phyloP scores from a whole-genome alignment of 2,888 invertebrate species.

The Euzophera pinguis region DNA sequence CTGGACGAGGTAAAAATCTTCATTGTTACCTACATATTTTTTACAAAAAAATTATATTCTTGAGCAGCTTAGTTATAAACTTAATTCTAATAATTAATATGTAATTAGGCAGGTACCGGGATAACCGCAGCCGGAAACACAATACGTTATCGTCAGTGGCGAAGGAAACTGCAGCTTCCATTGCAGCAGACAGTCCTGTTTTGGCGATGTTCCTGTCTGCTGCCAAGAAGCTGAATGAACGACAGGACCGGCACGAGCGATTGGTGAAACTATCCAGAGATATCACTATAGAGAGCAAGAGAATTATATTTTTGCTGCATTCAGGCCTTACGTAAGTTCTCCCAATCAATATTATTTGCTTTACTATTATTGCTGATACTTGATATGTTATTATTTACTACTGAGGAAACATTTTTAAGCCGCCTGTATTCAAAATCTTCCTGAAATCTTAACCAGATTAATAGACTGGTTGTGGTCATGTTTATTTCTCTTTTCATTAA shows the following conservation, averaged over 20 bases:
- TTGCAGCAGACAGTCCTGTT: conserved; percentile 68
- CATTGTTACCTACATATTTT: background rate
- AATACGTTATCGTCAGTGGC: conserved; percentile 52
- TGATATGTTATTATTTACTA: no score
- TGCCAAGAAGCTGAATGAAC: conserved; percentile 83
- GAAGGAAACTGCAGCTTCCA: conserved; percentile 44
- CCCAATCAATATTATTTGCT: no score
- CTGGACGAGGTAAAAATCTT: conserved; percentile 41
- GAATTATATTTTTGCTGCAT: conserved; percentile 92
- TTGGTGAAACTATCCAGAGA: conserved; percentile 90
- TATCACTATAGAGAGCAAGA: conserved; percentile 93
- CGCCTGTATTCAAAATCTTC: no score
- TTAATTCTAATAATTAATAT: no score
- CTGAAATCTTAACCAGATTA: no score
- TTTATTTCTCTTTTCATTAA: no score
- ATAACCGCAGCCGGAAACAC: conserved; percentile 39
- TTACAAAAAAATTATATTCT: no score
- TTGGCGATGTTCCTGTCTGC: conserved; percentile 83
- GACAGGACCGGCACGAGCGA: conserved; percentile 91
- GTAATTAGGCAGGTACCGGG: conserved; percentile 25
- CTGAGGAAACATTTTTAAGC: no score
- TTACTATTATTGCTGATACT: no score
- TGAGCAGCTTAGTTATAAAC: no score
- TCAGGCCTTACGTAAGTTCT: conserved; percentile 79
- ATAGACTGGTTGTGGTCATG: no score